Percentiles rank a stretch among this genome's conserved stretches.
Evolutionary conservation across 1,140 invertebrate genomes (phyloP).

Genomic region (Papilio polyxenes): DNA sequence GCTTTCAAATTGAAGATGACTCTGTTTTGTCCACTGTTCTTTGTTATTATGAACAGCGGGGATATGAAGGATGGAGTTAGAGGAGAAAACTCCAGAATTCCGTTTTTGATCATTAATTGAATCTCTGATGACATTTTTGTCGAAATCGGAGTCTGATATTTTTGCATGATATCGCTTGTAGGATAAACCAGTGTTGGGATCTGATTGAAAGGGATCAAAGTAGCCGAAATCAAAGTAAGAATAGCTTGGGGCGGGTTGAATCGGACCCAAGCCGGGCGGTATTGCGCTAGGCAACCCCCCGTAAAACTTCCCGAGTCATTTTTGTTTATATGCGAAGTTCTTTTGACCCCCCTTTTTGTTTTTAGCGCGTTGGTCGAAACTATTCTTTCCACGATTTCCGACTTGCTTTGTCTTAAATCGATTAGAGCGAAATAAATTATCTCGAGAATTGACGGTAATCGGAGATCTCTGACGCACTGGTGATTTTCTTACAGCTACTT

Average conservation of each 20-base stretch:
- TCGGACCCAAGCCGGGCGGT: slow-evolving; percentile 43
- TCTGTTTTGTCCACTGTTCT: slow-evolving; percentile 39
- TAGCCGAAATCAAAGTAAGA: slow-evolving; percentile 35
- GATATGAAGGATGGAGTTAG: slow-evolving; percentile 53
- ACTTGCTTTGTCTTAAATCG: too few relatives aligned
- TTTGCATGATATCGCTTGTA: slow-evolving; percentile 33
- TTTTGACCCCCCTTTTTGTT: slow-evolving; percentile 30
- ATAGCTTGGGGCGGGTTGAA: too few relatives aligned
- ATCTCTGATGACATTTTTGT: slow-evolving; percentile 36
- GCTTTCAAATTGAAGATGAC: slow-evolving; percentile 56
- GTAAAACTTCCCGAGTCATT: slow-evolving; percentile 12
- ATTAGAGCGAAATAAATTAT: not conserved
- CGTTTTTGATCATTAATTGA: slow-evolving; percentile 20
- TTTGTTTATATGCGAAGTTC: not conserved
- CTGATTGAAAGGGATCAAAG: slow-evolving; percentile 50
- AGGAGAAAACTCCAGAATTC: slow-evolving; percentile 46
- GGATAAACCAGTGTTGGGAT: slow-evolving; percentile 47
- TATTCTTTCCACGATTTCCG: too few relatives aligned
- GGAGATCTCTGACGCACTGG: slow-evolving; percentile 30
- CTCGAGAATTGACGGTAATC: slow-evolving; percentile 28
- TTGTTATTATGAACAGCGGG: slow-evolving; percentile 53
- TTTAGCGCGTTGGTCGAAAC: slow-evolving; percentile 15
- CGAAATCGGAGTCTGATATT: slow-evolving; percentile 45
- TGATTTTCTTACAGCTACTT: not conserved
- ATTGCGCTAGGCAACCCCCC: slow-evolving; percentile 45